Base-by-base conservation (phyloP, 2,888 invertebrate species). In the Holacanthella duospinosa region DNA sequence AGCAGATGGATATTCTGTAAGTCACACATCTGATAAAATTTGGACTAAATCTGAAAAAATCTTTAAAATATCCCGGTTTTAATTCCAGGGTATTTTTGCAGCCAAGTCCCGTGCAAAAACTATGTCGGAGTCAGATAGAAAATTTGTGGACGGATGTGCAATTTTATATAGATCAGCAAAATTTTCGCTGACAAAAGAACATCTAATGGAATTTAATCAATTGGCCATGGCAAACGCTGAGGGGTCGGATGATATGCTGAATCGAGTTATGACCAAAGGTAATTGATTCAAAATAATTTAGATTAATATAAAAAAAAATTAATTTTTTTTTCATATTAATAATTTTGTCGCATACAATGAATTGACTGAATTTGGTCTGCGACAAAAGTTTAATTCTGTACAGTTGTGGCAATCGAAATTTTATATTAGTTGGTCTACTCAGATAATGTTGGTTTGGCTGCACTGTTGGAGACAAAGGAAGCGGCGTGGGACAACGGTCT, bases 101-200 rank as follows among this genome's bases (percentile, higher is more conserved):
- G 95, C 97, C 0, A 99, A 99, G 79, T 95, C 96, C 1, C 84
- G 99, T 64, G 97, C 97, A 57, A 94, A 96, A 78, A 97, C 96
- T 64, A 99, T 99, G 97, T 85, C 87, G 1, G 96, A 96, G 76
- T 87, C 89, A 73, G 97, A 99, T 77, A 82, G 93, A 75, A 96
- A 95, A 80, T 93, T 90, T 79, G 99, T 99, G 61, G 99, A 99
- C 77, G 99, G 99, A 69, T 99, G 97, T 82, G 97, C 97, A 72
- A 97, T 99, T 76, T 97, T 99, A 82, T 99, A 87, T 80, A 86
- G 91, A 78, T 86, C 88, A 76, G 86, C 87, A 76, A 93, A 93
- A 92, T 99, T 97, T 80, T 84, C 88, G 55, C 81, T 97, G 78
- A 87, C 96, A 70, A 93, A 93, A 78, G 93, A 97, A 78, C 92